Evolutionary conservation across 1,140 invertebrate species (phyloP).

Genomic region (Globodera rostochiensis): DNA sequence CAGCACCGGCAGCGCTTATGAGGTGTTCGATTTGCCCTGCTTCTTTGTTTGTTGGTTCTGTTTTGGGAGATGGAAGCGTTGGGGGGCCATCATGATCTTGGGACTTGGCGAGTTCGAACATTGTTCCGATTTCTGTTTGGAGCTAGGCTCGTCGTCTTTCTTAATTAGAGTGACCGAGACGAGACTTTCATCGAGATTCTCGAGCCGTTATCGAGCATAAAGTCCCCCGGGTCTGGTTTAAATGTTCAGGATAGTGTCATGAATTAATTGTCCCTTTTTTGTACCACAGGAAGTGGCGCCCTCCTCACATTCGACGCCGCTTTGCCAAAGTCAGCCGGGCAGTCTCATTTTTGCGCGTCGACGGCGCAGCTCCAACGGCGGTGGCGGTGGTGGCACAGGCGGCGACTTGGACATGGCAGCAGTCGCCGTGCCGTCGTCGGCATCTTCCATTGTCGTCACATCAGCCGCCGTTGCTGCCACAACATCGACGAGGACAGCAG

Average conservation of each 20-base stretch:
- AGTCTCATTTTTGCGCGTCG: constrained; percentile 15
- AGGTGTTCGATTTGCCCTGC: too few relatives aligned
- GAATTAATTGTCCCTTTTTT: background rate
- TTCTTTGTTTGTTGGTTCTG: too few relatives aligned
- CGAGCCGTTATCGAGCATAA: background rate
- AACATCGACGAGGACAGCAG: background rate
- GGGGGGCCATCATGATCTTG: background rate
- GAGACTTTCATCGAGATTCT: too few relatives aligned
- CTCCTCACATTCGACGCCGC: constrained; percentile 47
- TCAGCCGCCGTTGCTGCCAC: background rate
- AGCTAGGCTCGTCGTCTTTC: background rate
- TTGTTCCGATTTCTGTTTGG: background rate
- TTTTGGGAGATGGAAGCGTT: too few relatives aligned
- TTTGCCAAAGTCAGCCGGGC: constrained; percentile 32
- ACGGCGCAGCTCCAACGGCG: constrained; percentile 30
- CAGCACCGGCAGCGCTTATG: constrained; percentile 68
- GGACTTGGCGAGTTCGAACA: background rate
- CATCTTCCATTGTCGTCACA: background rate
- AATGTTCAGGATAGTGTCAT: constrained; percentile 12
- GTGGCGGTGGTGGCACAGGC: background rate
- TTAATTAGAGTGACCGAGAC: background rate
- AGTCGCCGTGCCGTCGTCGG: background rate
- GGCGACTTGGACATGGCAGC: background rate
- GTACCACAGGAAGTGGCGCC: constrained; percentile 26
- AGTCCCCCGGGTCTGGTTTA: background rate